phyloP scores from a whole-genome alignment of 2,113 vertebrate genomes.

The Trematocara variabile region DNA sequence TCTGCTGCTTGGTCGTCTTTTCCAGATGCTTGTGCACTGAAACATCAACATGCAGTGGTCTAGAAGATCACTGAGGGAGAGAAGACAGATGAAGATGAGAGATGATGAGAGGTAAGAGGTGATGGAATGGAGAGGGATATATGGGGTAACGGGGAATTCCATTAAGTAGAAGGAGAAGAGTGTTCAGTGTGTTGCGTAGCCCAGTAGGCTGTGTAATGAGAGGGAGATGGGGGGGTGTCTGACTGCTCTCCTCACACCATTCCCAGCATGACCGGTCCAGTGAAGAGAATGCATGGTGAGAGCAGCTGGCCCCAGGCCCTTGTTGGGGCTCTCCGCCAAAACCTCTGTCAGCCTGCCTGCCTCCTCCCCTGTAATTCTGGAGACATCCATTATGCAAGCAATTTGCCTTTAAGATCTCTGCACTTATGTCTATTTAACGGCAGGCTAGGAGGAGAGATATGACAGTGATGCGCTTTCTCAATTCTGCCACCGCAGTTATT shows the following conservation, averaged over 20 bases:
- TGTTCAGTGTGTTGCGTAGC: neutral
- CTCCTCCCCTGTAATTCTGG: slow-evolving; percentile 70
- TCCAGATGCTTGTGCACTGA: slow-evolving; percentile 58
- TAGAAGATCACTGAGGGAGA: slow-evolving; percentile 5
- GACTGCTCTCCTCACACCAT: slow-evolving; percentile 51
- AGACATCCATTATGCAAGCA: slow-evolving; percentile 72
- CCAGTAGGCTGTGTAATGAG: slow-evolving; percentile 22
- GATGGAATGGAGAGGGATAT: neutral
- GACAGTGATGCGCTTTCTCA: slow-evolving; percentile 18
- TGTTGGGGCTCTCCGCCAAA: slow-evolving; percentile 53
- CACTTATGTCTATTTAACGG: slow-evolving; percentile 20
- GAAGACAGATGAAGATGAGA: slow-evolving; percentile 17
- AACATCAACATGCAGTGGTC: slow-evolving; percentile 34
- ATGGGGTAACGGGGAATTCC: neutral
- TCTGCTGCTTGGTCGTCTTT: slow-evolving; percentile 43
- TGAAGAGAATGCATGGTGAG: slow-evolving; percentile 36
- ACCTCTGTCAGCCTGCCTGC: slow-evolving; percentile 50
- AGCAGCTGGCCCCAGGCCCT: slow-evolving; percentile 42
- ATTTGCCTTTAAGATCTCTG: slow-evolving; percentile 64
- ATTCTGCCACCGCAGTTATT: neutral
- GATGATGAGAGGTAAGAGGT: slow-evolving; percentile 18
- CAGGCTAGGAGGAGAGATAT: slow-evolving; percentile 28
- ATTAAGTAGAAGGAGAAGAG: neutral
- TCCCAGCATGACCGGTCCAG: slow-evolving; percentile 35
- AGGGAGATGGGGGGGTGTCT: slow-evolving; percentile 31